phyloP scores from a whole-genome alignment of 2,113 vertebrate genomes.

The Aptenodytes forsteri region DNA sequence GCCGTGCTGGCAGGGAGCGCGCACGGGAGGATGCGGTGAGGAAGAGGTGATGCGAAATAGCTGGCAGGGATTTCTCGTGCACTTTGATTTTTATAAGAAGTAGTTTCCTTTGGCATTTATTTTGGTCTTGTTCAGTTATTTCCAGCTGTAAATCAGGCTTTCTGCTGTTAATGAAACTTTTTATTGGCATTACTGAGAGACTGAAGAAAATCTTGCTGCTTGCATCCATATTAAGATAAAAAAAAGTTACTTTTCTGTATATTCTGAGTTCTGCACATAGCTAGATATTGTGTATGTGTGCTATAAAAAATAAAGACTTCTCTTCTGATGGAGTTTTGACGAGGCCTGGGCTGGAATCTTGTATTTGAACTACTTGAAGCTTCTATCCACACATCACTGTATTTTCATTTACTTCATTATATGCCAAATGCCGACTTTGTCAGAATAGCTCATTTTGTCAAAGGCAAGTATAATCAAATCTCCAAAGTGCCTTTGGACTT shows the following conservation, averaged over 20 bases:
- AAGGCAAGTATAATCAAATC: not conserved
- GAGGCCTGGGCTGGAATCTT: not conserved
- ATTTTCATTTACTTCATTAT: not conserved
- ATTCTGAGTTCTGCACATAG: not conserved
- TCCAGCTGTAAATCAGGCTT: not conserved
- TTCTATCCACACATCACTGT: not conserved
- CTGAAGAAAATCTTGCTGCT: not conserved
- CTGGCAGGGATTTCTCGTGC: not conserved
- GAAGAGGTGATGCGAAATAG: rapidly evolving
- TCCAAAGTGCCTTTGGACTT: not conserved
- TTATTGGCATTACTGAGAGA: not conserved
- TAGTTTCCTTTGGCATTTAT: not conserved
- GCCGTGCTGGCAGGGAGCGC: not conserved
- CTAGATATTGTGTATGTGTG: not conserved
- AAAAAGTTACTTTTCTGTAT: not conserved
- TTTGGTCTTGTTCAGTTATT: not conserved
- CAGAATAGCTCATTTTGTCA: not conserved
- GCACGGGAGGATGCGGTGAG: not conserved
- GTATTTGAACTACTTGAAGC: not conserved
- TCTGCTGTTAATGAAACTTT: not conserved
- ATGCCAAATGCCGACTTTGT: not conserved
- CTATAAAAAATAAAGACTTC: not conserved
- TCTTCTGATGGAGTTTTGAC: not conserved
- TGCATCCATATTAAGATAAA: not conserved
- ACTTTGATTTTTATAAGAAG: not conserved